phyloP scores from a whole-genome alignment of 2,113 vertebrate genomes.

The Globicephala melas region DNA sequence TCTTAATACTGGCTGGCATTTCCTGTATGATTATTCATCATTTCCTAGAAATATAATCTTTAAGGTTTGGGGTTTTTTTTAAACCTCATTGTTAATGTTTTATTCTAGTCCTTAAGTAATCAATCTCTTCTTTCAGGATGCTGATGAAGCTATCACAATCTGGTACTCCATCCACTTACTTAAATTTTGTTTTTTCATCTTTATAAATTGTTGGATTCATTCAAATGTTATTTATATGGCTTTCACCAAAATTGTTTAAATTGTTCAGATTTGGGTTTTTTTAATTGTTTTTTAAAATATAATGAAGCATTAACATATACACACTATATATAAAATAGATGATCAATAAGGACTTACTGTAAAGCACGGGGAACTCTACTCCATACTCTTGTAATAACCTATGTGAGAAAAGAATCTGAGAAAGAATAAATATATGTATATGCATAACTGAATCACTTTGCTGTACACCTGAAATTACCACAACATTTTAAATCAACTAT shows the following conservation, averaged over 20 bases:
- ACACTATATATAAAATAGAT: neutral
- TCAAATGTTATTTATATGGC: neutral
- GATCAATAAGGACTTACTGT: neutral
- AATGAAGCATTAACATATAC: neutral
- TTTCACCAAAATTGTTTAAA: neutral
- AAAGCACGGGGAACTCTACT: neutral
- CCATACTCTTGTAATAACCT: neutral
- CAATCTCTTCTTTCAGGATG: neutral
- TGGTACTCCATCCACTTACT: neutral
- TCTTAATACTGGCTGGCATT: neutral
- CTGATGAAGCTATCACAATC: neutral
- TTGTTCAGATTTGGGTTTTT: neutral
- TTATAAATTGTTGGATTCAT: neutral
- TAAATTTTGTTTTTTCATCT: neutral
- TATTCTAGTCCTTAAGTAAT: neutral
- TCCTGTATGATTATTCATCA: neutral
- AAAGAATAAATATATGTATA: neutral
- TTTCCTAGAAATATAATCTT: neutral
- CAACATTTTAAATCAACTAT: neutral
- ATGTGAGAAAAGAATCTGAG: neutral
- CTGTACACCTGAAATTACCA: neutral
- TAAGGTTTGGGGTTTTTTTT: neutral
- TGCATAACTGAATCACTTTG: neutral
- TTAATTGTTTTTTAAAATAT: neutral
- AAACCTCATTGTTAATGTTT: neutral